Percentiles rank a stretch among this genome's conserved stretches.
phyloP scores from a whole-genome alignment of 2,113 vertebrate species.

The Siniperca knerii region DNA sequence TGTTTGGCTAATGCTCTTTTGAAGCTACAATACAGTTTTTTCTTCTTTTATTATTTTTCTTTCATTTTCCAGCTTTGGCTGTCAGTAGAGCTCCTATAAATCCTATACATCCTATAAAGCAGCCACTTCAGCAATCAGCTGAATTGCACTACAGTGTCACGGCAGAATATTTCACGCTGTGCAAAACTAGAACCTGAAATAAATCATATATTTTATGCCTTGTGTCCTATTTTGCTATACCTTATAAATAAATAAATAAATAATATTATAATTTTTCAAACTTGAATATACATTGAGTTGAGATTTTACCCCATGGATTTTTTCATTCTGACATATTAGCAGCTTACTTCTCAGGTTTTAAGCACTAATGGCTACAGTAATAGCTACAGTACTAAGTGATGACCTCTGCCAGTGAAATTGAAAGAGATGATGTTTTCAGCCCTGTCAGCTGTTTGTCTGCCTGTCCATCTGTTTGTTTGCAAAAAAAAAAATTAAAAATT shows the following conservation, averaged over 20 bases:
- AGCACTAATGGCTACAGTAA: neutral
- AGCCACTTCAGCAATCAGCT: constrained; percentile 45
- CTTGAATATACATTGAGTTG: neutral
- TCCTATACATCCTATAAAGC: constrained; percentile 4
- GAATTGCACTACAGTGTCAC: constrained; percentile 16
- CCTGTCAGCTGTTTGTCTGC: constrained; percentile 34
- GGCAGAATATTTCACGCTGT: constrained; percentile 32
- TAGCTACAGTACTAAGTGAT: neutral
- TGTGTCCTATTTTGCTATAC: neutral
- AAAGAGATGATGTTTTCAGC: constrained; percentile 18
- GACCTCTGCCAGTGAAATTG: constrained; percentile 23
- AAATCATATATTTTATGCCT: constrained; percentile 18
- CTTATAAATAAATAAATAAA: neutral
- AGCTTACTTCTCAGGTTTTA: neutral
- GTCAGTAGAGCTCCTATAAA: constrained; percentile 6
- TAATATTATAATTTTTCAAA: neutral
- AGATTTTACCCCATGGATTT: neutral
- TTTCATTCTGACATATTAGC: neutral
- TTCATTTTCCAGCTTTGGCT: neutral
- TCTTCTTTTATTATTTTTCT: constrained; percentile 10
- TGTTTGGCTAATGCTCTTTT: constrained; percentile 4
- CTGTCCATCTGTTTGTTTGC: constrained; percentile 41
- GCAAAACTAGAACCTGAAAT: neutral
- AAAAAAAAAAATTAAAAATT: neutral
- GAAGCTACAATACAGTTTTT: neutral